Evolutionary conservation across 2,113 vertebrate genomes (phyloP).

Genomic region (Corythoichthys intestinalis): DNA sequence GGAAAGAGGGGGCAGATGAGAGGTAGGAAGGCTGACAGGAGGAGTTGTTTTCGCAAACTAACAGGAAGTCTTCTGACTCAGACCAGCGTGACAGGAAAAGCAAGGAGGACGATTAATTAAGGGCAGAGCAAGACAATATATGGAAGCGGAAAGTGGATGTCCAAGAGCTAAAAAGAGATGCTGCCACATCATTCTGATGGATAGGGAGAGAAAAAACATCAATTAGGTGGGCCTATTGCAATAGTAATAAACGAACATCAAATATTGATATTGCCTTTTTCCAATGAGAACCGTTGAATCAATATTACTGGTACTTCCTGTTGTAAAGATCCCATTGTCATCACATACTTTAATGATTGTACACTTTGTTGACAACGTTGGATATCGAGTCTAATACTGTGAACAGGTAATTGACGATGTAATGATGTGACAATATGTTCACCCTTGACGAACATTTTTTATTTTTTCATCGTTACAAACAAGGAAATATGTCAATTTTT

Average conservation of each 20-base stretch:
- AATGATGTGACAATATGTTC: not conserved
- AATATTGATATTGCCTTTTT: not conserved
- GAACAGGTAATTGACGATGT: too few species aligned
- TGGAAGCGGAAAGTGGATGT: constrained; percentile 51
- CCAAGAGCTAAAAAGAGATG: constrained; percentile 31
- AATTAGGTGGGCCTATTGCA: too few species aligned
- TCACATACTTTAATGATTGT: not conserved
- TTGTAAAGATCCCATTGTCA: not conserved
- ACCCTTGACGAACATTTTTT: too few species aligned
- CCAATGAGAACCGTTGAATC: not conserved
- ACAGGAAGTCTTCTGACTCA: constrained; percentile 65
- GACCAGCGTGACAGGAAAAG: constrained; percentile 45
- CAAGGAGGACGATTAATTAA: constrained; percentile 58
- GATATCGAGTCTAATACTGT: too few species aligned
- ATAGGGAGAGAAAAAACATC: too few species aligned
- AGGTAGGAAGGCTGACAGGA: constrained; percentile 59
- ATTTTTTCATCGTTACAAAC: too few species aligned
- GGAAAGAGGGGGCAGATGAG: constrained; percentile 31
- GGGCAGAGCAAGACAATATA: constrained; percentile 60
- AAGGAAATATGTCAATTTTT: too few species aligned
- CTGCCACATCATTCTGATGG: not conserved
- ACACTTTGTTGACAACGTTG: not conserved
- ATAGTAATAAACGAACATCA: not conserved
- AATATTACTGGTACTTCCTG: not conserved
- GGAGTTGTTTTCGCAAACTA: constrained; percentile 65